Evolutionary conservation across 2,888 invertebrate species (phyloP), one percentile per base, ranked within the genome.

Genomic region (Ethmia dodecea): DNA sequence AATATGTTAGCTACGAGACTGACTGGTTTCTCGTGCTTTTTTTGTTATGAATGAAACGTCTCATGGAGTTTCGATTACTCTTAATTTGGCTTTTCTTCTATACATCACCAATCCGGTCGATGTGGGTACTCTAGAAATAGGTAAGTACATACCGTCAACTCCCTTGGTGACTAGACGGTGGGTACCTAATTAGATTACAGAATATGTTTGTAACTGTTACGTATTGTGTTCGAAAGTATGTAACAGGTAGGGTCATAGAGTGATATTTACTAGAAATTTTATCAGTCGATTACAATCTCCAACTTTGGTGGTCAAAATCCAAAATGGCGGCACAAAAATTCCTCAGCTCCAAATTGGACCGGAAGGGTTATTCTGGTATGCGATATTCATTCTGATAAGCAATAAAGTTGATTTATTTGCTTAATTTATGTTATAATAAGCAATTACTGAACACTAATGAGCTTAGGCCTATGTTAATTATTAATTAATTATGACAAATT

Each of bases 321-420:
- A 47, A 50, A 44, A 43, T 35, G 44, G 42, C 44, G 37, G 38
- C 26, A 28, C 32, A 46, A 52, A 49, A 47, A 68, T 60, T 49
- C 49, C 33, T 55, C 55, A 63, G 55, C 67, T 68, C 58, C 64
- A 58, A 72, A 73, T 73, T 69, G 57, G 63, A 31, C 38, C 40
- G 35, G 62, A 71, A 71, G 72, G 70, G 68, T 68, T 64, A 43
- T 52, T 38, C 50, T 49, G 65, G 55, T 49, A 67, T 66, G 46
- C 55, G 45, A 68, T 70, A 66, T 68, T 66, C 60, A 58, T 45
- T 47, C 40, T 15, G 42, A 43, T 40, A 39, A 34, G 34, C 28
- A 35, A 11, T 25, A 31, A 31, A 33, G 31, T 13, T 34, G 49
- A 53, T 48, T 52, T 60, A 58, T 54, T 53, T 65, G 58, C 61